Percentiles rank a stretch among this genome's conserved stretches.
Evolutionary conservation across 1,140 invertebrate genomes (phyloP).

Genomic region (Mamestra configurata): DNA sequence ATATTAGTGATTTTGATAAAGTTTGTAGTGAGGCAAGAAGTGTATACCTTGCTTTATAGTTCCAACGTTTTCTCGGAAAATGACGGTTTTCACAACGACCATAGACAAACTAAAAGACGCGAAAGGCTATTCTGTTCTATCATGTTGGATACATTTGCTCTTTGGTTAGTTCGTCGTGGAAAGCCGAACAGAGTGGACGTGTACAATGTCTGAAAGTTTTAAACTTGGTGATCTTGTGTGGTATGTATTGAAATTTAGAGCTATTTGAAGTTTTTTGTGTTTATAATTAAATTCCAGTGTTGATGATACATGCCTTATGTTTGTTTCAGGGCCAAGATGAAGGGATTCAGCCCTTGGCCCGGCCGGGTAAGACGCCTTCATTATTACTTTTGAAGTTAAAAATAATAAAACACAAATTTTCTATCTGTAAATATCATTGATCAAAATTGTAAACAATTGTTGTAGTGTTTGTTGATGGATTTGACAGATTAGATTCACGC

Average conservation of each 20-base stretch:
- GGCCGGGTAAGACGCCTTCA: conserved; percentile 93
- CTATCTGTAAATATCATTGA: conserved; percentile 1
- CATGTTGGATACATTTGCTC: conserved; percentile 58
- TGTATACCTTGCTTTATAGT: background rate
- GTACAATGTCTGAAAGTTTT: conserved; percentile 78
- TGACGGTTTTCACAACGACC: conserved; percentile 44
- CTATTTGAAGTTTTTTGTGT: conserved; percentile 39
- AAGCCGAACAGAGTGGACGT: conserved; percentile 66
- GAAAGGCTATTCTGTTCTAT: conserved; percentile 66
- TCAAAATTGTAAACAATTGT: conserved; percentile 45
- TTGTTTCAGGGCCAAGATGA: conserved; percentile 97
- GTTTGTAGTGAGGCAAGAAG: background rate
- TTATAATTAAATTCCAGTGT: conserved; percentile 15
- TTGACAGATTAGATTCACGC: conserved; percentile 34
- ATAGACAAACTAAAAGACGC: conserved; percentile 69
- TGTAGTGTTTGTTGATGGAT: conserved; percentile 42
- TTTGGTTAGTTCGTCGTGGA: conserved; percentile 84
- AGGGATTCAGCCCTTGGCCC: conserved; percentile 97
- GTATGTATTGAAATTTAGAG: conserved; percentile 76
- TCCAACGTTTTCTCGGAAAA: background rate
- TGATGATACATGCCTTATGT: conserved; percentile 63
- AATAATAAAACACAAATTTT: conserved; percentile 41
- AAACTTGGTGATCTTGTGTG: conserved; percentile 87
- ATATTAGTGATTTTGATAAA: too few species aligned
- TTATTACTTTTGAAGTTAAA: conserved; percentile 63